Percentiles rank a stretch among this genome's conserved stretches.
Conservation (phyloP, 2,113 vertebrate species). For the Bombycilla garrulus region DNA sequence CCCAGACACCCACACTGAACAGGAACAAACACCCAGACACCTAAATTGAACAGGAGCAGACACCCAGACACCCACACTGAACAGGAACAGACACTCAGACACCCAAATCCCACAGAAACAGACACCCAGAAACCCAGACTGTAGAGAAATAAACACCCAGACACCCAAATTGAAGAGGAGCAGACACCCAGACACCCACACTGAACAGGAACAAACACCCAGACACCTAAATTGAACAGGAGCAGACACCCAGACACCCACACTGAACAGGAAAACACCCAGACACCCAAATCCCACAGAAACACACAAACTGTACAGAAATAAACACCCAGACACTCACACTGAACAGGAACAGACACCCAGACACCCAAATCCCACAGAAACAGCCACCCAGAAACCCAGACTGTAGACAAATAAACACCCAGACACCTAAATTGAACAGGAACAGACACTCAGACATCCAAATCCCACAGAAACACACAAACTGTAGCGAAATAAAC, state of each 20-base stretch:
- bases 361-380: not conserved
- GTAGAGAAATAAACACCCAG: not conserved
- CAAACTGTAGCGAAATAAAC: too few relatives aligned
- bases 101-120: too few relatives aligned
- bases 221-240: fast-evolving
- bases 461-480: not conserved
- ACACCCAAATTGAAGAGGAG: too few relatives aligned
- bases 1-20: too few relatives aligned
- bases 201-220: not conserved
- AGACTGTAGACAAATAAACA: not conserved
- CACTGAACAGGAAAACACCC: not conserved
- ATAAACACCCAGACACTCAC: not conserved
- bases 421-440: too few relatives aligned
- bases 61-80: not conserved
- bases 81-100: not conserved
- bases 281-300: not conserved
- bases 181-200: not conserved
- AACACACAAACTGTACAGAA: not conserved
- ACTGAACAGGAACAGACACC: not conserved
- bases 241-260: not conserved
- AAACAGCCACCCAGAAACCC: not conserved
- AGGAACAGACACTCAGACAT: not conserved
- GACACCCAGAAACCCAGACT: not conserved
- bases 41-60: not conserved
- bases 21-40: not conserved